Percentiles rank a stretch among this genome's conserved stretches.
phyloP scores from a whole-genome alignment of 2,113 vertebrate species.

The Calyptommatus sinebrachiatus region DNA sequence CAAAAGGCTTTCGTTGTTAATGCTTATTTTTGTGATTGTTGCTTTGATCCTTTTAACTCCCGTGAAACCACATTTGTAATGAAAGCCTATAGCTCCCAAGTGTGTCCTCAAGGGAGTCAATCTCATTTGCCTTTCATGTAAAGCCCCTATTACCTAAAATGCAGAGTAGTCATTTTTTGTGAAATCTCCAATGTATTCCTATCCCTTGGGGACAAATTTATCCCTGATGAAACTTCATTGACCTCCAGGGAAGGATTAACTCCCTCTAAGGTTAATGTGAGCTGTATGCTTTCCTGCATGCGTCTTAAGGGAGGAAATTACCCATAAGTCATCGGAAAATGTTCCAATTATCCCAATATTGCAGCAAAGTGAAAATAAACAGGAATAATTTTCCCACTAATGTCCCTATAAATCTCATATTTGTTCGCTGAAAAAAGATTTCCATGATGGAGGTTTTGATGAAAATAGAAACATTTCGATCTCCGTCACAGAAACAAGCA shows the following conservation, averaged over 20 bases:
- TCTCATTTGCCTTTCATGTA: conserved; percentile 31
- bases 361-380: conserved; percentile 32
- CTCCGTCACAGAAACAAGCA: conserved; percentile 20
- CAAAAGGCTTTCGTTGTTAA: conserved; percentile 14
- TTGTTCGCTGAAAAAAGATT: conserved; percentile 39
- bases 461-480: conserved; percentile 23
- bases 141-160: conserved; percentile 7
- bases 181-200: conserved; percentile 25
- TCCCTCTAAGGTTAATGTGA: conserved; percentile 12
- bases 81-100: conserved; percentile 28
- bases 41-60: conserved; percentile 30
- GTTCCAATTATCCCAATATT: conserved; percentile 23
- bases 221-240: neutral
- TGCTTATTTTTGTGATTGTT: conserved; percentile 29
- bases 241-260: conserved; percentile 33
- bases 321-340: conserved; percentile 17
- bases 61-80: conserved; percentile 19
- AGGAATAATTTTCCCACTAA: conserved; percentile 11
- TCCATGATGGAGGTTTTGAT: neutral
- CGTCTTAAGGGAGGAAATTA: conserved; percentile 12
- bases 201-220: conserved; percentile 23
- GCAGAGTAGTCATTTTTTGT: neutral
- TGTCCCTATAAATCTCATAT: conserved; percentile 38
- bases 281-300: conserved; percentile 18
- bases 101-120: neutral